Evolutionary conservation across 2,113 vertebrate genomes (phyloP).

Genomic region (Onychorhynchus coronatus): DNA sequence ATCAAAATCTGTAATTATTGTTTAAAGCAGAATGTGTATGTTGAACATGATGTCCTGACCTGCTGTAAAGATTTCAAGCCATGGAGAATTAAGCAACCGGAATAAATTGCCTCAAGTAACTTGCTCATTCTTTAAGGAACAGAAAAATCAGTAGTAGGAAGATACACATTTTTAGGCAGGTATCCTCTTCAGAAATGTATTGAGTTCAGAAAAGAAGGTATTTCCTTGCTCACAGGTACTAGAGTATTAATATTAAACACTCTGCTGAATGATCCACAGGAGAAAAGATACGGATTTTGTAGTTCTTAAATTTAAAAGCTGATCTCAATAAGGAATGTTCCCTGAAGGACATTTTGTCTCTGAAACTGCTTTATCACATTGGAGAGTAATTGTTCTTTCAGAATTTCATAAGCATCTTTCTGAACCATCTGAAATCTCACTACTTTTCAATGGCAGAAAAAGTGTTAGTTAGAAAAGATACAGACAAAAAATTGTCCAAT

Average conservation of each 20-base stretch:
- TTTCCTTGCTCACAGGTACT: background rate
- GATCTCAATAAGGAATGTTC: background rate
- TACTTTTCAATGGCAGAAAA: background rate
- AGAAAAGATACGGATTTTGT: background rate
- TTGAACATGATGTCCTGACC: background rate
- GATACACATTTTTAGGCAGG: background rate
- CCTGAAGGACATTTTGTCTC: background rate
- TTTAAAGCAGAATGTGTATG: background rate
- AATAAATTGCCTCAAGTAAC: background rate
- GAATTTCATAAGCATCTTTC: background rate
- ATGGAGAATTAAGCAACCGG: background rate
- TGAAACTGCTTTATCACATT: background rate
- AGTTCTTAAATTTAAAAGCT: constrained; percentile 11
- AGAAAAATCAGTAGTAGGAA: background rate
- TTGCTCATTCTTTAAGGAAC: background rate
- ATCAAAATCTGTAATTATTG: background rate
- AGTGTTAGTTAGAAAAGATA: background rate
- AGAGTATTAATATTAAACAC: background rate
- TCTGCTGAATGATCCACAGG: background rate
- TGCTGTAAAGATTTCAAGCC: background rate
- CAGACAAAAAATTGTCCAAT: background rate
- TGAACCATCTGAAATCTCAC: background rate
- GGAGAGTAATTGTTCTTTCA: background rate
- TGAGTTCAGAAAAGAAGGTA: background rate
- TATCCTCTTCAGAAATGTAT: background rate